Conservation (phyloP, 2,888 invertebrate genomes). For the Mythimna albipuncta region DNA sequence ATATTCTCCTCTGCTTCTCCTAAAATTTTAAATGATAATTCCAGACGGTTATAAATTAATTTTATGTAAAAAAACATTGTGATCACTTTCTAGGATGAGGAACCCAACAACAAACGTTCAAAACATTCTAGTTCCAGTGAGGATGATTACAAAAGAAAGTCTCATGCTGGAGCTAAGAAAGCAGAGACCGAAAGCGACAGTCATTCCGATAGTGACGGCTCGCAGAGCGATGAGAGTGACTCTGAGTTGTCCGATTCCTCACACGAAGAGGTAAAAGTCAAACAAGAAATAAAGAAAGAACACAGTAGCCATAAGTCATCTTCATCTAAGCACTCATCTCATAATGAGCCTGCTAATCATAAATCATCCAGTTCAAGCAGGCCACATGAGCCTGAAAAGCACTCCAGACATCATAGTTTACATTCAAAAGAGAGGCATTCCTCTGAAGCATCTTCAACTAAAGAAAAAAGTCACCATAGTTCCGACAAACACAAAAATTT, state of each 20-base stretch:
- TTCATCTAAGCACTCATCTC: slow-evolving; percentile 71
- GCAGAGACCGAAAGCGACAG: slow-evolving; percentile 73
- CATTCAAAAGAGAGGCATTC: slow-evolving; percentile 72
- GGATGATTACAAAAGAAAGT: slow-evolving; percentile 73
- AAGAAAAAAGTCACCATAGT: slow-evolving; percentile 75
- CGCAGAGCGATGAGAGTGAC: slow-evolving; percentile 66
- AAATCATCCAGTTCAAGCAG: slow-evolving; percentile 74
- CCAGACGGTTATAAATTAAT: too few relatives aligned
- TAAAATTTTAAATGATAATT: too few relatives aligned
- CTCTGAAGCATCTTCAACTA: slow-evolving; percentile 72
- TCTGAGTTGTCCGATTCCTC: slow-evolving; percentile 79
- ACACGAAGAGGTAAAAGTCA: slow-evolving; percentile 75
- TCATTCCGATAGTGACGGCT: slow-evolving; percentile 65
- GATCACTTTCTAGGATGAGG: slow-evolving; percentile 79
- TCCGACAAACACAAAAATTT: slow-evolving; percentile 76
- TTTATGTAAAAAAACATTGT: not conserved
- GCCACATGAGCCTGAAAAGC: slow-evolving; percentile 68
- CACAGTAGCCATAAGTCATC: slow-evolving; percentile 72
- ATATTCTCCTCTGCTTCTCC: too few relatives aligned
- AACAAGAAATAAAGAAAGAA: slow-evolving; percentile 77
- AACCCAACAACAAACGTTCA: slow-evolving; percentile 76
- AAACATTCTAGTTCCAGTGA: slow-evolving; percentile 77
- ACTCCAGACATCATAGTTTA: slow-evolving; percentile 70
- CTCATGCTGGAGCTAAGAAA: slow-evolving; percentile 68
- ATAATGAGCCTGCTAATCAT: slow-evolving; percentile 69